A percentile compares a stretch with the other conserved stretches of the same genome.
Conservation (phyloP, 2,888 invertebrate genomes). For the Lypha dubia region DNA sequence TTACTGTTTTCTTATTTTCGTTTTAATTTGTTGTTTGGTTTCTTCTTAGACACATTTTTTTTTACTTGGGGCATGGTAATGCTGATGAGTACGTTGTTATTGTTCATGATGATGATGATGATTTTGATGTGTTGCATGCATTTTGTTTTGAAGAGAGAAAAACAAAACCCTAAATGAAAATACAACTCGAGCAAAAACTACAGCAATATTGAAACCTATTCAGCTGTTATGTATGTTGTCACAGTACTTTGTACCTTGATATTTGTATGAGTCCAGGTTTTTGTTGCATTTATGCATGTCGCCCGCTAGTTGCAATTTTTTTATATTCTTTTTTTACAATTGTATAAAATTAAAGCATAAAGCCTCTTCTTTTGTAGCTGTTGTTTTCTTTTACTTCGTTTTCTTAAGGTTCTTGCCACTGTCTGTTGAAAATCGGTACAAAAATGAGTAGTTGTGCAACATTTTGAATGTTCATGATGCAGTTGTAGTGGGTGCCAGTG, state of each 20-base stretch:
- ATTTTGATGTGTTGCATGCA: slow-evolving; percentile 62
- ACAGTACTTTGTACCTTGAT: slow-evolving; percentile 61
- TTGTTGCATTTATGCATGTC: neutral
- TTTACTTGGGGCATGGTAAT: slow-evolving; percentile 44
- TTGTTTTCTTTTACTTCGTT: slow-evolving; percentile 48
- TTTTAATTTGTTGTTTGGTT: slow-evolving; percentile 22
- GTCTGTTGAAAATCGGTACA: slow-evolving; percentile 29
- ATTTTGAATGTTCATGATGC: slow-evolving; percentile 62
- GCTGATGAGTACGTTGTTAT: slow-evolving; percentile 22
- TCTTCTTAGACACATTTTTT: slow-evolving; percentile 38
- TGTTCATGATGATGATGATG: slow-evolving; percentile 39
- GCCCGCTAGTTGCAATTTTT: slow-evolving; percentile 47
- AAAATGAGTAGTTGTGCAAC: slow-evolving; percentile 47
- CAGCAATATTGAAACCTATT: slow-evolving; percentile 14
- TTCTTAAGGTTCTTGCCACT: slow-evolving; percentile 57
- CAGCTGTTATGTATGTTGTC: slow-evolving; percentile 39
- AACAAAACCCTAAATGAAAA: slow-evolving; percentile 35
- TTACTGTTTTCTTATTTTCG: slow-evolving; percentile 37
- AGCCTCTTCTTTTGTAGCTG: slow-evolving; percentile 47
- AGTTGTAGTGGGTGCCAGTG: slow-evolving; percentile 67
- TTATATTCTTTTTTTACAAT: slow-evolving; percentile 31
- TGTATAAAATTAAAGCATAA: slow-evolving; percentile 49
- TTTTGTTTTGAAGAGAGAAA: slow-evolving; percentile 43
- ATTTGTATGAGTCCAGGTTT: slow-evolving; percentile 9
- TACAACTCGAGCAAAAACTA: slow-evolving; percentile 37